Percentiles rank a stretch among this genome's conserved stretches.
phyloP scores from a whole-genome alignment of 2,888 invertebrate species.

The Papilio gigon region DNA sequence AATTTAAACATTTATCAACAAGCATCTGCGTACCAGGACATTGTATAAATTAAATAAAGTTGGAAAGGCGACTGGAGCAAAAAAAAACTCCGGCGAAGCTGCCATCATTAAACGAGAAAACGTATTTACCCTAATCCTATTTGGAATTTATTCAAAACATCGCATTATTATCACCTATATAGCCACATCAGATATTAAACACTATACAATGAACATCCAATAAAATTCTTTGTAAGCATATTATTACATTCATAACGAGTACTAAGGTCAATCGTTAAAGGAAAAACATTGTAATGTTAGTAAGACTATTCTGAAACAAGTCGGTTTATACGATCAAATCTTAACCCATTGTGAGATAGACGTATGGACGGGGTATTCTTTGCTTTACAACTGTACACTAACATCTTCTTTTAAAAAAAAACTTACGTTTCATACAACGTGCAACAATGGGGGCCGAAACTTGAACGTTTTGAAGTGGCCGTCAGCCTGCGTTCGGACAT shows the following conservation, averaged over 20 bases:
- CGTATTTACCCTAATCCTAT: slow-evolving; percentile 52
- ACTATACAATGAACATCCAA: slow-evolving; percentile 12
- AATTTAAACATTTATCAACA: slow-evolving; percentile 64
- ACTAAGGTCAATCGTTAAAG: slow-evolving; percentile 2
- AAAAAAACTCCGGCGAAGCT: slow-evolving; percentile 65
- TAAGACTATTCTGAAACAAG: background rate
- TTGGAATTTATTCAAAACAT: slow-evolving; percentile 44
- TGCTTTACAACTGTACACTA: background rate
- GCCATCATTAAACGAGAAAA: slow-evolving; percentile 56
- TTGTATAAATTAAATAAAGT: slow-evolving; percentile 64
- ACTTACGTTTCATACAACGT: slow-evolving; percentile 47
- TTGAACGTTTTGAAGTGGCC: slow-evolving; percentile 50
- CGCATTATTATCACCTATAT: slow-evolving; percentile 23
- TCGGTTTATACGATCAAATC: background rate
- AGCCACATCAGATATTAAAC: slow-evolving; percentile 22
- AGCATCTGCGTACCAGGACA: slow-evolving; percentile 72
- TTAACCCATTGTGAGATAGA: background rate
- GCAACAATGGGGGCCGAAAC: slow-evolving; percentile 47
- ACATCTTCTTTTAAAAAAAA: slow-evolving; percentile 38
- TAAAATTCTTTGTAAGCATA: slow-evolving; percentile 19
- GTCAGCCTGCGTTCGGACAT: slow-evolving; percentile 45
- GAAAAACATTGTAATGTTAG: background rate
- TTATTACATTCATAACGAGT: slow-evolving; percentile 16
- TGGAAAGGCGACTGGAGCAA: slow-evolving; percentile 49
- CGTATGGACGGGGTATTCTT: too few relatives aligned